phyloP scores from a whole-genome alignment of 2,888 invertebrate species.

The Drosophila stalkeri region DNA sequence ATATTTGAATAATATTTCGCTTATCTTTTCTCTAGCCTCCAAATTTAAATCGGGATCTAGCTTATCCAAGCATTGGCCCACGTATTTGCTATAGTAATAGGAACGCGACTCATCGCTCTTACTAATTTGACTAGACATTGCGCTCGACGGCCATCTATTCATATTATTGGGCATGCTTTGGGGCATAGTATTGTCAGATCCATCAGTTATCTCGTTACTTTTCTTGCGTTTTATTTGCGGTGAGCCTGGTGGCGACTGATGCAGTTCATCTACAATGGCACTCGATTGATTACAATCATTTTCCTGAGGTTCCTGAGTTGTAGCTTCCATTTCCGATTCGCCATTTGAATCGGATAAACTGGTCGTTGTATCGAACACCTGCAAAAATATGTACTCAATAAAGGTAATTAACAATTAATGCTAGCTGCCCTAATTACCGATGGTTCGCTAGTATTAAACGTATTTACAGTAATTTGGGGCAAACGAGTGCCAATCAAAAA shows the following conservation, averaged over 20 bases:
- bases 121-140: neutral
- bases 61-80: slow-evolving; percentile 40
- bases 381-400: neutral
- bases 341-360: slow-evolving; percentile 40
- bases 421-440: slow-evolving; percentile 10
- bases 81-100: slow-evolving; percentile 34
- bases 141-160: neutral
- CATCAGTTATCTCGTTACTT: neutral
- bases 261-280: slow-evolving; percentile 7
- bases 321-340: slow-evolving; percentile 36
- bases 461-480: slow-evolving; percentile 3
- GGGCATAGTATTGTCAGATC: neutral
- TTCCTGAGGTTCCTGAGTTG: slow-evolving; percentile 17
- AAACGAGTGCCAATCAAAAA: slow-evolving; percentile 26
- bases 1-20: slow-evolving; percentile 37
- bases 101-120: slow-evolving; percentile 8
- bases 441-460: slow-evolving; percentile 17
- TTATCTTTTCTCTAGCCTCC: slow-evolving; percentile 45
- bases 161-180: neutral
- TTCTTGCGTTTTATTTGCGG: slow-evolving; percentile 13
- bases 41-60: slow-evolving; percentile 44
- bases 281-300: slow-evolving; percentile 13
- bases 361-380: slow-evolving; percentile 28
- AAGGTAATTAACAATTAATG: neutral
- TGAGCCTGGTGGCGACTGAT: slow-evolving; percentile 13